These are phyloP conservation scores for Harmothoe impar DNA, from an alignment of 2,888 invertebrate species.

Conservation along the genomic window DNA sequence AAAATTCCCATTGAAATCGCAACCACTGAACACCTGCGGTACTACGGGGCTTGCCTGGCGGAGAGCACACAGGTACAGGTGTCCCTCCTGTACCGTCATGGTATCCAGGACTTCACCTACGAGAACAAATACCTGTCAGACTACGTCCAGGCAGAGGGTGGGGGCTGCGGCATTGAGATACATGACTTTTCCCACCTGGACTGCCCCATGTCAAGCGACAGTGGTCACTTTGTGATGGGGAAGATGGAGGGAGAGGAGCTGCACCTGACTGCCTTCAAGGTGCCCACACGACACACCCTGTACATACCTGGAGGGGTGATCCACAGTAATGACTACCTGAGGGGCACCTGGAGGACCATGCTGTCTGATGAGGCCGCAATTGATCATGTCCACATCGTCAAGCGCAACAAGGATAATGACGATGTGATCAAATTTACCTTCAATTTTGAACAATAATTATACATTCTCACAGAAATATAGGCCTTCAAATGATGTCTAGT, in stretches of 20 bases:
- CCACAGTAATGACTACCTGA: constrained; percentile 68
- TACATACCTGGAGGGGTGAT: constrained; percentile 66
- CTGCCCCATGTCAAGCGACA: constrained; percentile 70
- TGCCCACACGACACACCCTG: constrained; percentile 67
- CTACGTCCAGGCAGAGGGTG: constrained; percentile 67
- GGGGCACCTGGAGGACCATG: constrained; percentile 73
- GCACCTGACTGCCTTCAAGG: constrained; percentile 67
- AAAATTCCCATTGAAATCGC: constrained; percentile 69
- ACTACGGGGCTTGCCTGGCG: constrained; percentile 71
- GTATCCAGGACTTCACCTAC: constrained; percentile 73
- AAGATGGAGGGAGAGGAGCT: constrained; percentile 67
- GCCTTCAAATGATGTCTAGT: no score
- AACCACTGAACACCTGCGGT: constrained; percentile 69
- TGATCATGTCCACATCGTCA: constrained; percentile 70
- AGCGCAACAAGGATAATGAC: neutral
- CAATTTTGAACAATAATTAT: neutral
- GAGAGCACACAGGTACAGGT: constrained; percentile 63
- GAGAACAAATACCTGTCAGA: constrained; percentile 70
- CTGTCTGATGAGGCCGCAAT: constrained; percentile 71
- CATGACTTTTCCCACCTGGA: constrained; percentile 73
- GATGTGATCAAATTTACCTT: neutral
- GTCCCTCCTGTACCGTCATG: constrained; percentile 69
- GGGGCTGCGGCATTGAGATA: constrained; percentile 70
- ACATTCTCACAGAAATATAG: no score
- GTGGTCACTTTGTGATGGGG: constrained; percentile 70